Evolutionary conservation across 2,113 vertebrate genomes (phyloP).

Genomic region (Aphyosemion australe): DNA sequence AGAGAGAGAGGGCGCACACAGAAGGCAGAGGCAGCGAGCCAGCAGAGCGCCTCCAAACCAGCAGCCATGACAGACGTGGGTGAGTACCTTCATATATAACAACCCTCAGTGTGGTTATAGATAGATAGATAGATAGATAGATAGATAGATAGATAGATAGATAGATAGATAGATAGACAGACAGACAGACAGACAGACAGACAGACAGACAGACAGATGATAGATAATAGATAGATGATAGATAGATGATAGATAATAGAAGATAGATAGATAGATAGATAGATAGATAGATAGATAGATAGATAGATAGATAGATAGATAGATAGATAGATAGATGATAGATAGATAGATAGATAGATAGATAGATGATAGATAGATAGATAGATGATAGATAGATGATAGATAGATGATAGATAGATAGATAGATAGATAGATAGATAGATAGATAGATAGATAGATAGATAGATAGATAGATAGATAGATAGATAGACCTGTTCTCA

Average conservation of each 20-base stretch:
- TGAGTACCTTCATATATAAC: conserved; percentile 57
- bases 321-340: too few relatives aligned
- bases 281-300: conserved; percentile 3
- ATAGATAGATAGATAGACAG: not conserved
- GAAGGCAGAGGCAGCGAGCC: conserved; percentile 36
- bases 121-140: not conserved
- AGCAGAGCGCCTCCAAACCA: conserved; percentile 47
- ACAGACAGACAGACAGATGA: conserved; percentile 2
- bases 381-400: too few relatives aligned
- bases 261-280: conserved; percentile 7
- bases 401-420: too few relatives aligned
- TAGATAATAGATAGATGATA: conserved; percentile 6
- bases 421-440: too few relatives aligned
- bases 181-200: conserved; percentile 6
- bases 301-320: too few relatives aligned
- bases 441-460: too few relatives aligned
- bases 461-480: too few relatives aligned
- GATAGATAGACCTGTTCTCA: too few relatives aligned
- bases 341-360: too few relatives aligned
- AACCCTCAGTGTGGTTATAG: conserved; percentile 1
- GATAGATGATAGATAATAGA: not conserved
- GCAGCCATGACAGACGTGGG: conserved; percentile 76
- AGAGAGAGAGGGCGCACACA: conserved; percentile 18
- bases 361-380: too few relatives aligned
- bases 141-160: not conserved